phyloP scores from a whole-genome alignment of 1,140 invertebrate genomes.

The Aricia agestis region DNA sequence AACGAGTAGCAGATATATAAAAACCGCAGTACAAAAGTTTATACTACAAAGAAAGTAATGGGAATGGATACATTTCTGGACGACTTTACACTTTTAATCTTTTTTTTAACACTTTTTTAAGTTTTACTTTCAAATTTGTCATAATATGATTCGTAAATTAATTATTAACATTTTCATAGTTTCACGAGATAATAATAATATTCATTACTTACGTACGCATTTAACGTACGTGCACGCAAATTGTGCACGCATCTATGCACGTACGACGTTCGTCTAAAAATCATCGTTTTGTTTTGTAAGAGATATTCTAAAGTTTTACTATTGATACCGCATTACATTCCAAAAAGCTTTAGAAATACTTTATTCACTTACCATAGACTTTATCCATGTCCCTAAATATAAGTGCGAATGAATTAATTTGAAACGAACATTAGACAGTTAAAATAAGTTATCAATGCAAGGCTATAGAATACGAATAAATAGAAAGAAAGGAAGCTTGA shows the following conservation, averaged over 20 bases:
- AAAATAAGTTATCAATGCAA: conserved; percentile 15
- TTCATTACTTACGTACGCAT: too few species aligned
- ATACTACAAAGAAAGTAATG: not conserved
- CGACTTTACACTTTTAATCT: not conserved
- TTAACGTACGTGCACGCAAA: too few species aligned
- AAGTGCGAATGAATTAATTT: conserved; percentile 61
- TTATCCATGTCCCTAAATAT: not conserved
- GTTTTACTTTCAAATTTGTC: not conserved
- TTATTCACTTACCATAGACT: not conserved
- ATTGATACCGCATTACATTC: too few species aligned
- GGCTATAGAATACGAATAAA: not conserved
- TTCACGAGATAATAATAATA: too few species aligned
- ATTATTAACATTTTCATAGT: too few species aligned
- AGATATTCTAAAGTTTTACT: too few species aligned
- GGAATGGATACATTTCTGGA: not conserved
- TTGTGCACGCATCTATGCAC: too few species aligned
- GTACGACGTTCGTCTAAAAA: too few species aligned
- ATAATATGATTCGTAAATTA: too few species aligned
- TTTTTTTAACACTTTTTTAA: not conserved
- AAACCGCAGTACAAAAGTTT: not conserved
- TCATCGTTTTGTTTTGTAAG: too few species aligned
- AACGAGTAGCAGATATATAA: not conserved
- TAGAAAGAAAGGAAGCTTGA: conserved; percentile 17
- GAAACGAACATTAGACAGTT: conserved; percentile 24
- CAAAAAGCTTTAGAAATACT: not conserved